Base-by-base conservation (phyloP, 2,888 invertebrate species). In the Callyntrura sp. region DNA sequence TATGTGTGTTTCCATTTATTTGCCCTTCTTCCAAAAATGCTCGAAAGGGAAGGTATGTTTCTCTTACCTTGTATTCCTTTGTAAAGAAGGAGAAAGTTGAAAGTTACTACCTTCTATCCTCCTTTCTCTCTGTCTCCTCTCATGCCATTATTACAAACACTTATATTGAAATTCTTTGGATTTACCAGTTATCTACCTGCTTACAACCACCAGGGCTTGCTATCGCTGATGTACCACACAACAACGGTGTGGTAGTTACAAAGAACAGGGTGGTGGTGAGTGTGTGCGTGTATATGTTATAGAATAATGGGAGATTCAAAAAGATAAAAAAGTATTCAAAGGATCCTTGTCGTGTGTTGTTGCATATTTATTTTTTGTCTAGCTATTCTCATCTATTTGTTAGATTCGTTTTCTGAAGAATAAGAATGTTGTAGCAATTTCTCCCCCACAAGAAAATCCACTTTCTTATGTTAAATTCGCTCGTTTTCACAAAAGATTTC, bases 131-230 rank as follows among this genome's bases (percentile, higher is more conserved):
- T 4, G 3, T 35, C 79, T 57, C 28, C 35, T 79, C 57, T 35
- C 45, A 65, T 82, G 70, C 79, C 43, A 81, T 60, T 81, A 70
- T 57, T 87, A 35, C 57, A 90, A 87, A 79, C 82, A 23, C 62
- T 76, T 76, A 81, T 76, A 90, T 88, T 73, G 81, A 83, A 88
- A 90, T 90, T 85, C 88, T 78, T 85, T 62, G 81, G 86, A 86
- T 83, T n/a, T 86, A 82, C 76, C 82, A 85, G 48, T 62, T 17
- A 81, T 70, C 76, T 51, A 14, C 12, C 62, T 45, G 45, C 43
- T 12, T 20, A 45, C 35, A 17, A n/a, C 55, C 55, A 55, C 14
- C 55, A 55, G 2, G 1, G 14, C 14, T 55, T 9, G 35, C 35
- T 35, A 6, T 6, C 35, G 35, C 35, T 35, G n/a, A n/a, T n/a